Evolutionary conservation across 2,888 invertebrate species (phyloP), one percentile per base, ranked within the genome.

Genomic region (Catocala nupta): DNA sequence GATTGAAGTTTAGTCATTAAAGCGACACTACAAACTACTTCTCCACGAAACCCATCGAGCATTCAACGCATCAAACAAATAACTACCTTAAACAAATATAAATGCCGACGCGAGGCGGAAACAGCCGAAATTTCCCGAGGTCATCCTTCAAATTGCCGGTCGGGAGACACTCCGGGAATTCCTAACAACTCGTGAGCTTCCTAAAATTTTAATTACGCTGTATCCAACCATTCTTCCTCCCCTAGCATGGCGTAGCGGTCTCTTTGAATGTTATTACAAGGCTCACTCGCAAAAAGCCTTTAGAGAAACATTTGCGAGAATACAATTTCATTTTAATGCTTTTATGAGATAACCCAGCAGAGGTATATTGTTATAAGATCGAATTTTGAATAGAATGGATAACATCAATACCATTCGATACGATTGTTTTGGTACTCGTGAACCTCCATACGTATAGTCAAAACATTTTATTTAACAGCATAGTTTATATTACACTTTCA

Each of bases 161-260:
- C 57, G 57, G 65, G 73, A 73, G 71, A 70, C 76, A 67, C 75
- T 71, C 62, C 50, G 71, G 71, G 76, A 81, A 81, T 82, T 81
- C 69, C 75, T 68, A 75, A 80, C 79, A 78, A 79, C 76, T 78
- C 67, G 78, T 68, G 75, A 76, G 77, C 75, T 76, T 78, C 74
- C 81, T 82, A 83, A 82, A 85, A 86, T 87, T 87, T 87, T 88
- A 88, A 89, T 89, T 88, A 85, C 81, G 63, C 75, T 72, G 72
- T 80, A 70, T 75, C 74, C 74, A 72, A 74, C 78, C 78, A 80
- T 84, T 81, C 74, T 79, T 73, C 69, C 65, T 65, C 43, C 60
- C 64, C 64, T 58, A 57, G 60, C 70, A 73, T 77, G 67, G 53
- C 66, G 71, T 65, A 76, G 78, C 74, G 75, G 77, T 77, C 76